phyloP scores from a whole-genome alignment of 2,888 invertebrate species.

The Slavum lentiscoides region DNA sequence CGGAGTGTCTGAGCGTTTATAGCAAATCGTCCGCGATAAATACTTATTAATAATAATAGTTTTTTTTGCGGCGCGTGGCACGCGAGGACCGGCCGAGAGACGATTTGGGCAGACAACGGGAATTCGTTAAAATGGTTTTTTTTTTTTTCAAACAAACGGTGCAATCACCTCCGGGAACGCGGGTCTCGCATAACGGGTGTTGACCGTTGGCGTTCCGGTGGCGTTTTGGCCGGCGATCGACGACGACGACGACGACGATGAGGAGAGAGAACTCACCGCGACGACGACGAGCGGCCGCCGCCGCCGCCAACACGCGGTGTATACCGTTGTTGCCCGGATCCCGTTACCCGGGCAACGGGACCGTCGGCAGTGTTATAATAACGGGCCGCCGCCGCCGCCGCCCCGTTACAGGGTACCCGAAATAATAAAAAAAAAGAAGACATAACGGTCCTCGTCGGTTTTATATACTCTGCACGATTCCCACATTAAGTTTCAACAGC shows the following conservation, averaged over 20 bases:
- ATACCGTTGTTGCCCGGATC: conserved; percentile 53
- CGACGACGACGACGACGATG: neutral
- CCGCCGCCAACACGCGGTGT: conserved; percentile 31
- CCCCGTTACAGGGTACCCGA: conserved; percentile 43
- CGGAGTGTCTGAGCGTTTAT: too few species aligned
- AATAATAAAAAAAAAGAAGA: conserved; percentile 11
- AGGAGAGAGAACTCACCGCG: neutral
- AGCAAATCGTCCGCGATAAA: too few species aligned
- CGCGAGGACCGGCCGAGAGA: too few species aligned
- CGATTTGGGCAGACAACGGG: neutral
- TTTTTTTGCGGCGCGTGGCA: too few species aligned
- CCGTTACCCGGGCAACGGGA: conserved; percentile 53
- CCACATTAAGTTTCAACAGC: too few species aligned
- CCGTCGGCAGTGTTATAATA: conserved; percentile 20
- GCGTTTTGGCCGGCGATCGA: conserved; percentile 34
- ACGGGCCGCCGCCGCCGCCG: conserved; percentile 25
- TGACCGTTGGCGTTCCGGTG: conserved; percentile 45
- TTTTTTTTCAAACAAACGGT: conserved; percentile 18
- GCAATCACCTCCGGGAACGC: conserved; percentile 24
- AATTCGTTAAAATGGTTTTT: conserved; percentile 17
- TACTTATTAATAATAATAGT: too few species aligned
- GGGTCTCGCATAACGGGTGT: conserved; percentile 50
- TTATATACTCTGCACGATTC: neutral
- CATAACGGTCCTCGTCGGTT: neutral
- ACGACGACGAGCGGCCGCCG: neutral